Evolutionary conservation across 2,888 invertebrate species (phyloP), one percentile per base, ranked within the genome.

Genomic region (Brenthis hecate): DNA sequence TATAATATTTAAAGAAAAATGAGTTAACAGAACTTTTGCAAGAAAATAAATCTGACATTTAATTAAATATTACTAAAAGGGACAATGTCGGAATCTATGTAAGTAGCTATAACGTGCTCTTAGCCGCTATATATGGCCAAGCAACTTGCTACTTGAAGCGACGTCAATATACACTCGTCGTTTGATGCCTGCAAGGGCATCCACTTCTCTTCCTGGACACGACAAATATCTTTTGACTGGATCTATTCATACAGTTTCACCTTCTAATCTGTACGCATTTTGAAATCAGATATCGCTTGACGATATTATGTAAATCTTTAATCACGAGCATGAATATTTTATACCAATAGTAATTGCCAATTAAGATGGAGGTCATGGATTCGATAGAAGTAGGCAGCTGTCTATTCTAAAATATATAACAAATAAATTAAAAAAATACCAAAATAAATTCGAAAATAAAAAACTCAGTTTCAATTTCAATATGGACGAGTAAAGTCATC

Each of bases 121-220:
- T 70, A 66, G 56, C 66, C 67, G 28, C 70, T 65, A 62, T 72
- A 67, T 63, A 69, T 61, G 66, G 63, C 48, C 61, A 54, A 61
- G 23, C 78, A 75, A 78, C 75, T 76, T 84, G 83, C 85, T 84
- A 76, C 81, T 81, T 81, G 64, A 72, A 74, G 77, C 70, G 64
- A 66, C 74, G 74, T 73, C 75, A 72, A 72, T 68, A 72, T 77
- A 82, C 81, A 63, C 58, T 63, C 57, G 80, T 81, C 68, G 74
- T 76, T 75, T 76, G 76, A 76, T 72, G 74, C 73, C 69, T 64
- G 82, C 91, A 90, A 91, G 91, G 91, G 90, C 91, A 80, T 74
- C 90, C 80, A 78, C 81, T 91, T 83, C 77, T 81, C 83, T 91
- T 91, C 91, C 91, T 91, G 89, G 78, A 81, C 82, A 80, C 76